Evolutionary conservation across 2,797 vertebrate genomes (phyloP), one percentile per base, ranked within the genome.

Genomic region (Avahi laniger): DNA sequence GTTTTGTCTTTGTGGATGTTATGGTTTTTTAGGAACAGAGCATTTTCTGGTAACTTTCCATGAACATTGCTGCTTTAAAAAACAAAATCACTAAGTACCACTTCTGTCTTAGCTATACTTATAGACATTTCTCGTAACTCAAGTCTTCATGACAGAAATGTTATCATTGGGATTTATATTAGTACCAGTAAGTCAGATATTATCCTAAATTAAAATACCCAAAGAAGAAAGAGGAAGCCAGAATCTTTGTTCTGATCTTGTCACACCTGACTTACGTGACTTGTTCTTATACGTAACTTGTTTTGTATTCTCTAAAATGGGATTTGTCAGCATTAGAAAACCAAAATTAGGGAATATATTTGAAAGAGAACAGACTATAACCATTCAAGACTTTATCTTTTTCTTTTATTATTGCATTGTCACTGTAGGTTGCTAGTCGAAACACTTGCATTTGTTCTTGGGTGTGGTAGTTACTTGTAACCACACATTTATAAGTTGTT

Each of bases 41-140:
- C 26, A 26, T 85, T 93, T 93, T 96, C 84, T 87, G 86, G 18
- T 10, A 82, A 65, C 57, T 91, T 94, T 86, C 46, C 80, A 22
- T 76, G 79, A 76, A 78, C 48, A 28, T 82, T 79, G n/a, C 50
- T 79, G n/a, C 52, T 52, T 52, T 12, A 81, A 93, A 78, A 83
- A 94, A 18, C 17, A 54, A 92, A 89, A 30, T 12, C 14, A 65
- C 41, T 81, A 57, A 80, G 20, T 67, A 50, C 9, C 41, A 35
- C 5, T 72, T 91, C 57, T 91, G 81, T 91, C 70, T 80, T 69
- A 81, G 38, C n/a, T 92, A 41, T 43, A 52, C 38, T 88, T 82
- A 69, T 61, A 85, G 35, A 52, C n/a, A 17, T 89, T 94, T 95
- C 38, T 89, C 18, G 24, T 59, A 76, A 57, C 61, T 85, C 52